phyloP scores from a whole-genome alignment of 2,797 vertebrate genomes.

The Pseudochirops cupreus region DNA sequence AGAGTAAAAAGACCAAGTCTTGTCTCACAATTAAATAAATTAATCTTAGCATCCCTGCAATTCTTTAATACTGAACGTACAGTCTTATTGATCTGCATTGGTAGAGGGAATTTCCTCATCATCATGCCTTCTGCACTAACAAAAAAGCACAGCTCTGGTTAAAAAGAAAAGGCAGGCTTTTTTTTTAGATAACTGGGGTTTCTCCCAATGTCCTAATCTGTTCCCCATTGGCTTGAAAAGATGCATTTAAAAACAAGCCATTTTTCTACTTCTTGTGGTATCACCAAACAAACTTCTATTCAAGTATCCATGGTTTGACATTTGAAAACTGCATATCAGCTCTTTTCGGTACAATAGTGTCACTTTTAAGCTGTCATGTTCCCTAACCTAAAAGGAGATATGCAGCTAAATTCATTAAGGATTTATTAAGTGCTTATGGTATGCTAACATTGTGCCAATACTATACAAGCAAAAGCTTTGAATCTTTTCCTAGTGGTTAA shows the following conservation, averaged over 20 bases:
- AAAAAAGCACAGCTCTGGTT: neutral
- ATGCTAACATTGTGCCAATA: neutral
- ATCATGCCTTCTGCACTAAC: neutral
- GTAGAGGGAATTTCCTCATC: neutral
- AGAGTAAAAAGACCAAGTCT: neutral
- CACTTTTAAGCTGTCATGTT: neutral
- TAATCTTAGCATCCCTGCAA: neutral
- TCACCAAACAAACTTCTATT: neutral
- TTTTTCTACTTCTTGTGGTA: neutral
- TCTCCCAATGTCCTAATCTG: neutral
- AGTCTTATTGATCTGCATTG: neutral
- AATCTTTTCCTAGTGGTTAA: neutral
- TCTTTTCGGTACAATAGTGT: neutral
- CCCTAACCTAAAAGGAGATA: neutral
- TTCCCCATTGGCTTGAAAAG: constrained; percentile 8
- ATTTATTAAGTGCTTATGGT: neutral
- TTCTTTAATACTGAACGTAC: neutral
- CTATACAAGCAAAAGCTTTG: neutral
- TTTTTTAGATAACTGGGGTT: neutral
- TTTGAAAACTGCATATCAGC: neutral
- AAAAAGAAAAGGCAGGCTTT: neutral
- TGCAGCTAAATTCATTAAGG: neutral
- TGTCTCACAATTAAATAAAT: neutral
- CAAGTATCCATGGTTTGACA: neutral
- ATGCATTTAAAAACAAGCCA: neutral